Evolutionary conservation across 2,888 invertebrate genomes (phyloP).

Genomic region (Melanotus villosus): DNA sequence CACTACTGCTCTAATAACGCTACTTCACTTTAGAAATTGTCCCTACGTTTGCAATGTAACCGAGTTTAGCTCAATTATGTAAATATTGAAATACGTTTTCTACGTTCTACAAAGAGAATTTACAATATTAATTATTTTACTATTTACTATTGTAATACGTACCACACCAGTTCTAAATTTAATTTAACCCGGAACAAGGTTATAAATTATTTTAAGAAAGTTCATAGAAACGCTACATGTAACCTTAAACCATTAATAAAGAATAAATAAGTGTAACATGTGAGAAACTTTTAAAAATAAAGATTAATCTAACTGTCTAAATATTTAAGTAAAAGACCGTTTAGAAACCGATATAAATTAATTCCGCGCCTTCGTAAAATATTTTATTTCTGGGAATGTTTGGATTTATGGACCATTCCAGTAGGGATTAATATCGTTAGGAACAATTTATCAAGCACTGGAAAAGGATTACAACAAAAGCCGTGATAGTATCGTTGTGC

Average conservation of each 20-base stretch:
- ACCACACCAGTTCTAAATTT: too few species aligned
- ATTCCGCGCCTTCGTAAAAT: background rate
- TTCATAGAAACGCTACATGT: too few species aligned
- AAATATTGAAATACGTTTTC: slow-evolving; percentile 6
- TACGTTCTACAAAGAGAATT: too few species aligned
- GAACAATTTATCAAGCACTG: slow-evolving; percentile 34
- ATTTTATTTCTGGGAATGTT: slow-evolving; percentile 24
- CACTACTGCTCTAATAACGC: slow-evolving; percentile 19
- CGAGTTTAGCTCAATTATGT: background rate
- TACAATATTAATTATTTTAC: too few species aligned
- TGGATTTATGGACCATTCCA: slow-evolving; percentile 26
- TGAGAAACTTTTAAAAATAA: too few species aligned
- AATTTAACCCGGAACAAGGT: too few species aligned
- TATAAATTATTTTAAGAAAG: too few species aligned
- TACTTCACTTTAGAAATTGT: slow-evolving; percentile 28
- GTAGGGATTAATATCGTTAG: slow-evolving; percentile 27
- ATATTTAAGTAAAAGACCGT: too few species aligned
- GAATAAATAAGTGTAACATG: too few species aligned
- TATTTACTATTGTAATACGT: too few species aligned
- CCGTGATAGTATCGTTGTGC: slow-evolving; percentile 23
- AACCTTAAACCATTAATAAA: too few species aligned
- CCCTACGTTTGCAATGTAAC: background rate
- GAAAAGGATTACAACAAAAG: slow-evolving; percentile 31
- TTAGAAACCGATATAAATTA: slow-evolving; percentile 1
- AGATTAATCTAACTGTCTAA: too few species aligned